Percentiles rank a stretch among this genome's conserved stretches.
Evolutionary conservation across 30 jellyfish, hydroid and myxozoan species (phyloP).

Genomic region (Rhopilema esculentum): DNA sequence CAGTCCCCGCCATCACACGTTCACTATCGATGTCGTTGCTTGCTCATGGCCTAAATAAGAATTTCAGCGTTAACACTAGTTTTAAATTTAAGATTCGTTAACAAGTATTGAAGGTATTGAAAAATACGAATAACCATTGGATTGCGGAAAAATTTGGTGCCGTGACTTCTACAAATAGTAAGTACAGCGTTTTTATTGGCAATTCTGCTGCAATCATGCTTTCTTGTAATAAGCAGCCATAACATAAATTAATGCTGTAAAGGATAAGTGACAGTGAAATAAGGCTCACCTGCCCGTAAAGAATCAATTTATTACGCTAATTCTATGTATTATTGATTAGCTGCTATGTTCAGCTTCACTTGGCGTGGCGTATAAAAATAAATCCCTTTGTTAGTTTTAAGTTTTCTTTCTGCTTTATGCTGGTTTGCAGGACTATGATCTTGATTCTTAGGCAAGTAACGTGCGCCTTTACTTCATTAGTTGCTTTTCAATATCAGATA

Average conservation of each 20-base stretch:
- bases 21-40: too few relatives aligned
- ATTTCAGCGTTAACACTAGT: too few relatives aligned
- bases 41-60: too few relatives aligned
- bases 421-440: not conserved
- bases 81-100: too few relatives aligned
- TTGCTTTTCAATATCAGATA: not conserved
- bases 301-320: not conserved
- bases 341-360: not conserved
- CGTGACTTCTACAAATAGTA: too few relatives aligned
- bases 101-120: too few relatives aligned
- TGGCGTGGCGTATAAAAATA: not conserved
- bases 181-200: too few relatives aligned
- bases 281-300: not conserved
- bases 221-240: not conserved
- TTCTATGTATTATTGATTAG: not conserved
- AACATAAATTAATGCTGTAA: not conserved
- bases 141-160: too few relatives aligned
- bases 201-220: too few relatives aligned
- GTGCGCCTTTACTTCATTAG: not conserved
- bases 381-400: not conserved
- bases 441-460: not conserved
- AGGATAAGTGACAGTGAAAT: not conserved
- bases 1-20: too few relatives aligned
- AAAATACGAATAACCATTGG: too few relatives aligned
- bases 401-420: not conserved